Evolutionary conservation across 2,797 vertebrate genomes (phyloP), one percentile per base, ranked within the genome.

Genomic region (Heteromormyrus szaboi): DNA sequence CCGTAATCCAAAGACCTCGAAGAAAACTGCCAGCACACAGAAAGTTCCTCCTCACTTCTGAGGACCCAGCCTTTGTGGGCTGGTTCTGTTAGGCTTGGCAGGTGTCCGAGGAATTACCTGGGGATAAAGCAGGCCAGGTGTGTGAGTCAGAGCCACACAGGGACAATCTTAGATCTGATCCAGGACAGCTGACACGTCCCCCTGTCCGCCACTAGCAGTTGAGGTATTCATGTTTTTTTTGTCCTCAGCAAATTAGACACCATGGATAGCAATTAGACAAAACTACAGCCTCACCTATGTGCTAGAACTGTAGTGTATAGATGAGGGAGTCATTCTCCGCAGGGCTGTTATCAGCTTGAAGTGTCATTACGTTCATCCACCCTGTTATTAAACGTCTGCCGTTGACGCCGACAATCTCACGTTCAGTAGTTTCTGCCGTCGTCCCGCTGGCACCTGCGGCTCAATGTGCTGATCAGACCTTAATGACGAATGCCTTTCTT

Each of bases 241-340:
- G 48, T 53, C 44, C 83, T 85, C n/a, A 85, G 12, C 89, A 90
- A 88, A 59, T 91, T 91, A 89, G 89, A 92, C 90, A 94, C 92
- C 93, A 93, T 93, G 91, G 91, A 90, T 88, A 91, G 90, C 93
- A 95, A 95, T 96, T 95, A 96, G 95, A 94, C 91, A 33, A 11
- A 93, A 88, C 93, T 88, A 89, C 90, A 92, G 92, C 87, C 93
- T 93, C 92, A 94, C 94, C 95, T 95, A 95, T 86, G 92, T 94
- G 93, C 94, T 95, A 93, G 95, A 95, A 92, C 89, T 93, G 88
- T 88, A 90, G 92, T 93, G 91, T 93, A 93, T 93, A 89, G 91
- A 90, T 90, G 92, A 93, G 90, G 89, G 94, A 94, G 94, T 93
- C 91, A 88, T 91, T 92, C 93, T 89, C 89, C 89, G 90, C 89